These are phyloP conservation scores for Naso thynnoides DNA, from an alignment of 2,797 vertebrate genomes.

Conservation along the genomic window DNA sequence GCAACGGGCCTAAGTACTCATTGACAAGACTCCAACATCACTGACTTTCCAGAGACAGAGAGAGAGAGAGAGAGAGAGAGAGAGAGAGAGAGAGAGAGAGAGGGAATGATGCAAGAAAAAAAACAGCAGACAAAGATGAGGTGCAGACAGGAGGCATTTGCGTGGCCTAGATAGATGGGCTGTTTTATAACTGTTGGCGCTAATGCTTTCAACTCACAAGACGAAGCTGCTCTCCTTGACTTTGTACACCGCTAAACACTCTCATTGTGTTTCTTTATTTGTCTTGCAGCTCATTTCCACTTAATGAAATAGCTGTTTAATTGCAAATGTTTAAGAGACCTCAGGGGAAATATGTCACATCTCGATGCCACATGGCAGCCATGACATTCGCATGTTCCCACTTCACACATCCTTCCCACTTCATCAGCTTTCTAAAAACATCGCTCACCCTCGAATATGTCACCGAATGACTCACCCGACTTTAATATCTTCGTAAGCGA, in stretches of 20 bases:
- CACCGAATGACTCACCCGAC: constrained; percentile 24
- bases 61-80: constrained; percentile 14
- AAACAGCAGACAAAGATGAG: constrained; percentile 61
- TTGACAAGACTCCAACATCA: constrained; percentile 80
- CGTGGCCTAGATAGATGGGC: constrained; percentile 49
- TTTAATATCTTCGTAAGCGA: constrained; percentile 14
- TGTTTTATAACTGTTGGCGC: constrained; percentile 54
- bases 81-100: constrained; percentile 10
- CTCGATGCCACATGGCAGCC: constrained; percentile 35
- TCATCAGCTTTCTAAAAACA: constrained; percentile 48
- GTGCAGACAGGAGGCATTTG: constrained; percentile 61
- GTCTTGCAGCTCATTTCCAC: constrained; percentile 26
- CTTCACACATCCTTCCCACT: constrained; percentile 51
- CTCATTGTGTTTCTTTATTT: constrained; percentile 10
- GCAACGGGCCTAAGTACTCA: constrained; percentile 77
- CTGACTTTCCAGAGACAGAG: constrained; percentile 61
- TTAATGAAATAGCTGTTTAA: constrained; percentile 9
- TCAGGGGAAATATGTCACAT: constrained; percentile 38
- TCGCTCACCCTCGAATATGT: constrained; percentile 42
- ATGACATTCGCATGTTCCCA: constrained; percentile 53
- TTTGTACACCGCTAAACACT: constrained; percentile 20
- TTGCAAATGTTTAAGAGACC: constrained; percentile 16
- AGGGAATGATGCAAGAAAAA: constrained; percentile 54
- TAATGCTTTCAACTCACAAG: constrained; percentile 52
- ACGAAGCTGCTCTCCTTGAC: constrained; percentile 9